Conservation (phyloP, 2,113 vertebrate species). For the Bubo blakistoni region DNA sequence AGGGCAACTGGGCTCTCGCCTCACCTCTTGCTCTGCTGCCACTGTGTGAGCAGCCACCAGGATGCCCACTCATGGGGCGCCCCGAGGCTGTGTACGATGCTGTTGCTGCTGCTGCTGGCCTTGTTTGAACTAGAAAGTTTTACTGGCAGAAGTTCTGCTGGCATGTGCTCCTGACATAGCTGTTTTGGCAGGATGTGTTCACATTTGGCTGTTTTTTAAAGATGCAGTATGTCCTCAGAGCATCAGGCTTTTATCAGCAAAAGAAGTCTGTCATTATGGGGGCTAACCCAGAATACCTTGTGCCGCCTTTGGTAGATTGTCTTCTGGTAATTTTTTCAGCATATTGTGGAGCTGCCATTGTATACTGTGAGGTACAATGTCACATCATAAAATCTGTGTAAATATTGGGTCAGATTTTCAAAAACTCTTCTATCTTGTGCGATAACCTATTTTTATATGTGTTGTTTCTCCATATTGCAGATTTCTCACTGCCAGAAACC, state of each 20-base stretch:
- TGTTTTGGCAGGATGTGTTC: not conserved
- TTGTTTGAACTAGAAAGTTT: not conserved
- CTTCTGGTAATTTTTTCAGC: not conserved
- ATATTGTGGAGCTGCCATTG: not conserved
- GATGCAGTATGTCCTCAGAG: not conserved
- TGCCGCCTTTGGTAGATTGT: not conserved
- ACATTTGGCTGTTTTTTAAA: not conserved
- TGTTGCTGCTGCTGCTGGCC: not conserved
- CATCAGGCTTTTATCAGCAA: not conserved
- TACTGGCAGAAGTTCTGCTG: not conserved
- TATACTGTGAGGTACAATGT: not conserved
- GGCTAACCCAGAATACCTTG: not conserved
- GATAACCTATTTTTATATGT: not conserved
- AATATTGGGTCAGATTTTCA: not conserved
- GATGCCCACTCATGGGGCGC: not conserved
- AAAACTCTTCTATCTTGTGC: not conserved
- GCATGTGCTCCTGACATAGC: not conserved
- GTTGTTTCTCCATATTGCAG: not conserved
- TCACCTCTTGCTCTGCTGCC: not conserved
- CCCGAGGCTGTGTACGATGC: fast-evolving
- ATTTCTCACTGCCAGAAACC: not conserved
- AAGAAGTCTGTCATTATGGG: not conserved
- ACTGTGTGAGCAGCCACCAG: not conserved
- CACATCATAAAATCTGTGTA: not conserved
- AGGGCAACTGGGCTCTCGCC: not conserved